A percentile compares a stretch with the other conserved stretches of the same genome.
Evolutionary conservation across 23 tunicate species (phyloP).

Genomic region (Ascidia mentula): DNA sequence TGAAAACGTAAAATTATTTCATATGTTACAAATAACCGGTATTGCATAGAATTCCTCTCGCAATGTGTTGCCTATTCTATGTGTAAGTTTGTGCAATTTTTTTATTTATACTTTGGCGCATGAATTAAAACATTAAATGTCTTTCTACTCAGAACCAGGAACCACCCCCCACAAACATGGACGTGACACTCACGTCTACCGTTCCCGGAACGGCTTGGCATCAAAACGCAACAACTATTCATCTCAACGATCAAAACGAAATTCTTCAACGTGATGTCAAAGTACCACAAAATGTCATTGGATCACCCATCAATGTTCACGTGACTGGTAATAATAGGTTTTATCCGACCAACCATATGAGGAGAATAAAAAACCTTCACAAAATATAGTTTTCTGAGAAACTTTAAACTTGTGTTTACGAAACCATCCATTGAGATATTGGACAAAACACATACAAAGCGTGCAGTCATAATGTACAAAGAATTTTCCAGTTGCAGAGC

Average conservation of each 20-base stretch:
- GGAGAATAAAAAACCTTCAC: no score
- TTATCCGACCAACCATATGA: no score
- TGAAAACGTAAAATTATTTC: not conserved
- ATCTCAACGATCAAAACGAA: not conserved
- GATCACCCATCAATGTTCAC: not conserved
- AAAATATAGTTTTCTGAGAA: no score
- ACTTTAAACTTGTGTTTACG: no score
- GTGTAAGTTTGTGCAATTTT: not conserved
- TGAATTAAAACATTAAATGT: not conserved
- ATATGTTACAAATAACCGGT: no score
- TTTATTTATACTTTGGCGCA: not conserved
- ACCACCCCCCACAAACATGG: not conserved
- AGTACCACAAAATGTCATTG: constrained; percentile 13
- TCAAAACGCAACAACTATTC: not conserved
- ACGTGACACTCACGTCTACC: not conserved
- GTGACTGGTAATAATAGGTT: constrained; percentile 28
- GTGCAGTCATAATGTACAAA: no score
- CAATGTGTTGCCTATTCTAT: no score
- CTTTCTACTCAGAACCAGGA: not conserved
- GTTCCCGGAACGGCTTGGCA: not conserved
- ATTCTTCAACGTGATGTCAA: not conserved
- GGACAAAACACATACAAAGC: no score
- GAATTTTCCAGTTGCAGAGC: no score
- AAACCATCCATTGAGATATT: no score
- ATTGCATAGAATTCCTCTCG: no score